Evolutionary conservation across 2,113 vertebrate species (phyloP), one percentile per base, ranked within the genome.

Genomic region (Alectura lathami): DNA sequence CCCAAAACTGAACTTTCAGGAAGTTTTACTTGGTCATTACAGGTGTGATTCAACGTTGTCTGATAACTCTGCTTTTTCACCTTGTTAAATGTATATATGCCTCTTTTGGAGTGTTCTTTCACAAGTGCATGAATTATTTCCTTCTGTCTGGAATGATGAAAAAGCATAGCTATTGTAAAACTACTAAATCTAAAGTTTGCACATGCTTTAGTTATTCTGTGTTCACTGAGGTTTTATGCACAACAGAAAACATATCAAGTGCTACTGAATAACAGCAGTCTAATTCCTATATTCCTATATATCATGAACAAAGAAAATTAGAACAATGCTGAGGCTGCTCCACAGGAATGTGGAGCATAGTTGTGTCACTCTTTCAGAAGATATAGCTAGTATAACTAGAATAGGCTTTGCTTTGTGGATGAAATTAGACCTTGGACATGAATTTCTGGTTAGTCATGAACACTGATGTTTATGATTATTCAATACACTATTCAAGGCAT

Each of bases 391-490:
- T 91, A 9, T 88, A 95, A 95, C 72, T 91, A 64, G 72, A 95
- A 79, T 89, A 94, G 91, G 59, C 96, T 96, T 91, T 88, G 62
- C 93, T 94, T 51, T 83, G 69, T 89, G 93, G 83, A 62, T 94
- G 40, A 95, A 97, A 94, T 18, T 89, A 63, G 95, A 91, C 59
- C 64, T 96, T 95, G 93, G 82, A 92, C 40, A 67, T 75, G 60
- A 95, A 91, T 70, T 95, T 96, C 86, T 97, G 82, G 72, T 96
- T 96, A 91, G 96, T 97, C 89, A 92, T 88, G 92, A 97, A 86
- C 91, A 77, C 27, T 85, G 68, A 91, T 86, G 51, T 93, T 93
- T 94, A 92, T 95, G 83, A 83, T 96, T 84, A 78, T 94, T 90
- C 80, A 94, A 85, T 94, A 96, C 48, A 62, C 85, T 92, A 40